Percentiles rank a stretch among this genome's conserved stretches.
These are phyloP conservation scores for Dromiciops gliroides DNA, from an alignment of 2,113 vertebrate species.

Conservation along the genomic window DNA sequence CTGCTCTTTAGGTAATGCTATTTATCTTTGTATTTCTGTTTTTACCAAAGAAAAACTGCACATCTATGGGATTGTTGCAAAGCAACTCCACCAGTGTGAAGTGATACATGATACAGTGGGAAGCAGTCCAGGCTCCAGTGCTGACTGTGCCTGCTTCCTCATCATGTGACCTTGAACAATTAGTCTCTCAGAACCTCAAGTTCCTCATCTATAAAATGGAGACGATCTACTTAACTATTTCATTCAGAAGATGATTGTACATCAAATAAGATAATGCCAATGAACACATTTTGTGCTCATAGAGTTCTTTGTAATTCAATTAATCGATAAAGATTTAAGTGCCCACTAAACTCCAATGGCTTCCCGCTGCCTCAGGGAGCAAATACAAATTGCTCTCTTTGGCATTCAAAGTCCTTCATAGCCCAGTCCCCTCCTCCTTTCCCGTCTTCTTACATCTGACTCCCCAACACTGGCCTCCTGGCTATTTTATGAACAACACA, in stretches of 20 bases:
- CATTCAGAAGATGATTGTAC: background rate
- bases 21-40: conserved; percentile 31
- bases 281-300: background rate
- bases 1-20: conserved; percentile 51
- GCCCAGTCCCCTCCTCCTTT: background rate
- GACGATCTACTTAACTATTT: background rate
- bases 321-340: background rate
- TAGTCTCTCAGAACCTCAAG: background rate
- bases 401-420: background rate
- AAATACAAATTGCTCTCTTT: background rate
- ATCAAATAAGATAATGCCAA: background rate
- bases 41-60: conserved; percentile 10
- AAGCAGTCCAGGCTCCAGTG: background rate
- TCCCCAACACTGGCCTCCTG: background rate
- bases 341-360: background rate
- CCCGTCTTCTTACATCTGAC: background rate
- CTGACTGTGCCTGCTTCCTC: background rate
- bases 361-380: background rate
- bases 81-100: background rate
- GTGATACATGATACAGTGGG: background rate
- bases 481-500: background rate
- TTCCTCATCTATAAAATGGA: background rate
- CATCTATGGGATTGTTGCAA: background rate
- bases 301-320: background rate
- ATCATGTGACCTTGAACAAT: background rate